Conservation (phyloP, 1,140 invertebrate species). For the Drosophila virilis region DNA sequence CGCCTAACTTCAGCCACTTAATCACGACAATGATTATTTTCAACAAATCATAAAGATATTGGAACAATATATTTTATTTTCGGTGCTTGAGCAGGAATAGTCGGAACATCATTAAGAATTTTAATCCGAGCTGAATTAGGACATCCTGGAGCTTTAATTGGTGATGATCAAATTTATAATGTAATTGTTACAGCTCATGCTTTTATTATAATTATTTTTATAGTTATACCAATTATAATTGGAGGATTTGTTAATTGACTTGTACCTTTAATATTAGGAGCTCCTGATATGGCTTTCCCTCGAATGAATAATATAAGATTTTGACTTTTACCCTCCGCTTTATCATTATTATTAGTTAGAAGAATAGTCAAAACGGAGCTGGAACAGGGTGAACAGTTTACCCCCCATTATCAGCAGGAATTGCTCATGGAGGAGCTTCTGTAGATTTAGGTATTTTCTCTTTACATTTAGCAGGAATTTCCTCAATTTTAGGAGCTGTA, state of each 20-base stretch:
- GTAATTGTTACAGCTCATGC: constrained; percentile 89
- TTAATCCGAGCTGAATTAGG: constrained; percentile 89
- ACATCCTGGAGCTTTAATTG: constrained; percentile 86
- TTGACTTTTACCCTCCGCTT: constrained; percentile 88
- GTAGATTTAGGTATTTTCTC: constrained; percentile 89
- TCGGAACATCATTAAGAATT: constrained; percentile 87
- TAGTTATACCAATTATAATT: constrained; percentile 91
- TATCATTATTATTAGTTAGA: constrained; percentile 86
- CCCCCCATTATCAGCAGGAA: constrained; percentile 86
- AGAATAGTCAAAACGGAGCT: constrained; percentile 86
- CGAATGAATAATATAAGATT: constrained; percentile 93
- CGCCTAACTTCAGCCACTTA: constrained; percentile 86
- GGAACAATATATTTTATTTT: constrained; percentile 90
- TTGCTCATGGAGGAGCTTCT: constrained; percentile 86
- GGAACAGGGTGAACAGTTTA: constrained; percentile 89
- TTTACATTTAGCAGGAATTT: constrained; percentile 88
- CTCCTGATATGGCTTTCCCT: constrained; percentile 90
- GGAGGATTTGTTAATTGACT: constrained; percentile 92
- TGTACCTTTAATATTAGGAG: constrained; percentile 89
- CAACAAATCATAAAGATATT: constrained; percentile 92
- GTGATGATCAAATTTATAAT: constrained; percentile 90
- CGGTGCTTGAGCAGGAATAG: constrained; percentile 88
- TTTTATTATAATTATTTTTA: constrained; percentile 92
- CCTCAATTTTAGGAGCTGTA: constrained; percentile 88
- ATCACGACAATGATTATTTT: constrained; percentile 87